Percentiles rank a stretch among this genome's conserved stretches.
Evolutionary conservation across 2,113 vertebrate genomes (phyloP).

Genomic region (Trichomycterus rosablanca): DNA sequence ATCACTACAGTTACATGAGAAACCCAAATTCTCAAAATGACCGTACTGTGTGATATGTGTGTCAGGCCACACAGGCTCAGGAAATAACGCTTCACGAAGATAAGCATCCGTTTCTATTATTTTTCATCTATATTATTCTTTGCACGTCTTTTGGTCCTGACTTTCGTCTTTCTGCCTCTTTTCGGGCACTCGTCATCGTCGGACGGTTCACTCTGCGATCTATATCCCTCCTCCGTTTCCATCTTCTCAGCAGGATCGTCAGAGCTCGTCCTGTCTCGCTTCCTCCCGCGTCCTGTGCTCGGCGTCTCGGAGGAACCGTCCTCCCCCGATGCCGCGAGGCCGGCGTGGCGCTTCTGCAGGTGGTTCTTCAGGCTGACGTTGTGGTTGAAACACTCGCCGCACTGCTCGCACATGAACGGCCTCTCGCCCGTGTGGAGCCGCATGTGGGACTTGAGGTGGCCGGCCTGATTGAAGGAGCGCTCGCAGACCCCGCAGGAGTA

Average conservation of each 20-base stretch:
- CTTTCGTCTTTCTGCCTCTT: too few species aligned
- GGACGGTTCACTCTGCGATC: too few species aligned
- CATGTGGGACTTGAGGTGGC: slow-evolving; percentile 30
- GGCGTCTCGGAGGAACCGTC: background rate
- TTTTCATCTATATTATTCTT: too few species aligned
- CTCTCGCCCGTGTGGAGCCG: slow-evolving; percentile 27
- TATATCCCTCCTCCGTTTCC: too few species aligned
- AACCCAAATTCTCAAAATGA: too few species aligned
- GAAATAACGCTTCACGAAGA: too few species aligned
- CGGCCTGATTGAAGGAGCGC: slow-evolving; percentile 19
- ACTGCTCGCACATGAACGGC: slow-evolving; percentile 35
- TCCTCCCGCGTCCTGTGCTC: background rate
- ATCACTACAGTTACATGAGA: too few species aligned
- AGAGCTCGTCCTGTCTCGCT: background rate
- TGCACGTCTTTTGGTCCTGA: too few species aligned
- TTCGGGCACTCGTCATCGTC: too few species aligned
- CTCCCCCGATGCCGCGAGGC: background rate
- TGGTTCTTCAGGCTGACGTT: slow-evolving; percentile 29
- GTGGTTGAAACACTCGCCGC: slow-evolving; percentile 30
- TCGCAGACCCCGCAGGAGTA: slow-evolving; percentile 11
- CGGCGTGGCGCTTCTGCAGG: background rate
- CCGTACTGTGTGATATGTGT: too few species aligned
- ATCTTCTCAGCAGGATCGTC: background rate
- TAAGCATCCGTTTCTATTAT: too few species aligned
- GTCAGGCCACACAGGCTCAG: too few species aligned